phyloP scores from a whole-genome alignment of 2,797 vertebrate genomes.

The Enoplosus armatus region DNA sequence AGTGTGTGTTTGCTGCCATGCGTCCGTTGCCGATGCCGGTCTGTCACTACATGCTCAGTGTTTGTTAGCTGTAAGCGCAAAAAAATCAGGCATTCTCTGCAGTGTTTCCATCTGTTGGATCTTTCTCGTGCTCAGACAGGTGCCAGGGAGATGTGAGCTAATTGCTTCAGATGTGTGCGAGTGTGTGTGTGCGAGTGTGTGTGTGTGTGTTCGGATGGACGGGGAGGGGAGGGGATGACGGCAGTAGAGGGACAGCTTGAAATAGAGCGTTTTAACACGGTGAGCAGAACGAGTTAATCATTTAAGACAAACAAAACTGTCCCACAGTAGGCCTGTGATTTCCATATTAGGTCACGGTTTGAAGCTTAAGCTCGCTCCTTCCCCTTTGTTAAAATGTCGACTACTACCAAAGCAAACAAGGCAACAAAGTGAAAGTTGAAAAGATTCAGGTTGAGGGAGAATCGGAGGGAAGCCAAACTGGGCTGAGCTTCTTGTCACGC shows the following conservation, averaged over 20 bases:
- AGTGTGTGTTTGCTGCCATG: neutral
- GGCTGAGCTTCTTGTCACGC: neutral
- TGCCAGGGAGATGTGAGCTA: constrained; percentile 23
- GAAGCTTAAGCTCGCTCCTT: neutral
- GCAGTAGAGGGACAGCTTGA: neutral
- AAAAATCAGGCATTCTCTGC: constrained; percentile 37
- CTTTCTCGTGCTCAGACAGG: constrained; percentile 42
- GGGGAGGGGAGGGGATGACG: neutral
- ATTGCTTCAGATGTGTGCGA: neutral
- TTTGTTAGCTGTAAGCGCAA: constrained; percentile 39
- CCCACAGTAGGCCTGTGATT: neutral
- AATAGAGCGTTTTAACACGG: neutral
- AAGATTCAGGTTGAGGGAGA: neutral
- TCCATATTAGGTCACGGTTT: constrained; percentile 15
- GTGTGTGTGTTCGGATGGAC: neutral
- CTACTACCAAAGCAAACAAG: neutral
- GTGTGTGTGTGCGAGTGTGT: neutral
- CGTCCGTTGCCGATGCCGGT: constrained; percentile 46
- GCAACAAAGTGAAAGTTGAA: neutral
- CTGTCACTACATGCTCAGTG: constrained; percentile 34
- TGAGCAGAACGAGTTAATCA: constrained; percentile 3
- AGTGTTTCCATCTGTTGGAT: constrained; percentile 46
- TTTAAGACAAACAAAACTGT: neutral
- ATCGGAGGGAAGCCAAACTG: neutral
- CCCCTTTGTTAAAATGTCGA: constrained; percentile 14